phyloP scores from a whole-genome alignment of 2,113 vertebrate genomes.

The Tricholaema leucomelas region DNA sequence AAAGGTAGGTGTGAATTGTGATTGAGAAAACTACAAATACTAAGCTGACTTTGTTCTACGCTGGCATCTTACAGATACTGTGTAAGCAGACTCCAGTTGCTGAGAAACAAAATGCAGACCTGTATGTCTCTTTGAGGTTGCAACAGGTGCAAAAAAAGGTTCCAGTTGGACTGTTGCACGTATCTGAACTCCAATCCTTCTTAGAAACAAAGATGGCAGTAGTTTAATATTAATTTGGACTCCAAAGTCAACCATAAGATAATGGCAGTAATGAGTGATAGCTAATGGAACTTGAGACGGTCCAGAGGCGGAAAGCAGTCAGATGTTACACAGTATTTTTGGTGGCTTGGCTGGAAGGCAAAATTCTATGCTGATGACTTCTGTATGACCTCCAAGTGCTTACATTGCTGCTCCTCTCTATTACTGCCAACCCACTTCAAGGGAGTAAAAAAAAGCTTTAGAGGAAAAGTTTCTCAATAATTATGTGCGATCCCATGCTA shows the following conservation, averaged over 20 bases:
- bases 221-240: neutral
- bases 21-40: neutral
- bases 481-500: neutral
- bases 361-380: neutral
- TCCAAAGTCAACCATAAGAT: neutral
- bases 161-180: neutral
- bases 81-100: neutral
- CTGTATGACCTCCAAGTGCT: neutral
- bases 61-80: neutral
- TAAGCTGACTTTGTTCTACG: neutral
- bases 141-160: neutral
- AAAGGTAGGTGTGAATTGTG: neutral
- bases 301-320: neutral
- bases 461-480: neutral
- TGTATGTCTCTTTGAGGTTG: neutral
- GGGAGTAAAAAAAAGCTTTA: neutral
- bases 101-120: neutral
- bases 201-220: neutral
- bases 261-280: neutral
- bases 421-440: neutral
- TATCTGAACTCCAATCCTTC: neutral
- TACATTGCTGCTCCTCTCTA: neutral
- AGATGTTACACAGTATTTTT: neutral
- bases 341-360: neutral
- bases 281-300: neutral